Evolutionary conservation across 2,888 invertebrate genomes (phyloP), one percentile per base, ranked within the genome.

Genomic region (Trachelus iudaicus): DNA sequence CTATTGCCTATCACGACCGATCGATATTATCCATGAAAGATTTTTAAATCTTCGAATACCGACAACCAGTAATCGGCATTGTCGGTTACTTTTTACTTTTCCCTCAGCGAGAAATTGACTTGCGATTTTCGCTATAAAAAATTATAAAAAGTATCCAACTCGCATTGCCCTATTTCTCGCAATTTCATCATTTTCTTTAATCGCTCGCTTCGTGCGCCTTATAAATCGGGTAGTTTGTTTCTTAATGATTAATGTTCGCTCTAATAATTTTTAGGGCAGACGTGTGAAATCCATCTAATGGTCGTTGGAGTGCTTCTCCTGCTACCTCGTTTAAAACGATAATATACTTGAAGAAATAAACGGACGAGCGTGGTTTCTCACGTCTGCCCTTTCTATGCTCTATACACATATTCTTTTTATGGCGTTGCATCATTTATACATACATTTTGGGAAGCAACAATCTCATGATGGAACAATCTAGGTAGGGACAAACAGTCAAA

Each of bases 141-240:
- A 71, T 71, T 71, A 71, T 71, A 71, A 71, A 71, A 71, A 71
- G 71, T 71, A 71, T 71, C 34, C 31, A 33, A 71, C 71, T 30
- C 71, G 71, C 30, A 56, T 56, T 23, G 56, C 9, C 56, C 23
- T 9, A 56, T 56, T 56, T 56, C 56, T 56, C 56, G 23, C 56
- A 23, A 2, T 56, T 2, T 56, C 56, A 37, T 56, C 56, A 23
- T 56, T 56, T 56, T 23, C 2, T 56, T 56, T 23, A 56, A 23
- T 56, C 23, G 56, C 56, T 56, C 56, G 9, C 56, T 56, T 56
- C 56, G 56, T 23, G 56, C 56, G 56, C 23, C 56, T 56, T 56
- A 56, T 56, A 56, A 56, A 23, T 56, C 23, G 56, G 56, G 23
- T 56, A 23, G 23, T 23, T 56, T 56, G 6, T 56, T 15, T 56